Evolutionary conservation across 1,140 invertebrate genomes (phyloP).

Genomic region (Branchinecta lindahli): DNA sequence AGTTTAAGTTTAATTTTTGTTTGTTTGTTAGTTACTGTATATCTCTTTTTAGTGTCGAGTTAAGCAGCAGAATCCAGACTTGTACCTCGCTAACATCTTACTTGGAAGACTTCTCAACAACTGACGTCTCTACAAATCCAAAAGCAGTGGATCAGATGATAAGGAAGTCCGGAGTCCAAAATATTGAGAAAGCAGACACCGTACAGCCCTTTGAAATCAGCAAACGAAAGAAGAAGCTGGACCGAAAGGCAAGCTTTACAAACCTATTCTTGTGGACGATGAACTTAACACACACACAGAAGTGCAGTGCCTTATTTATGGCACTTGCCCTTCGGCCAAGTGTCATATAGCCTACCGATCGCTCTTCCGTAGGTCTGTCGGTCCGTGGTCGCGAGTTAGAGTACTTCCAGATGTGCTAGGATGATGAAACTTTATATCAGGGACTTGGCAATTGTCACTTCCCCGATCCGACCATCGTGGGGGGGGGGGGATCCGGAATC

Average conservation of each 20-base stretch:
- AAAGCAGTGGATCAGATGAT: not conserved
- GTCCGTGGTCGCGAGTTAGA: no score
- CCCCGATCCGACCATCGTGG: no score
- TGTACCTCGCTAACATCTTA: not conserved
- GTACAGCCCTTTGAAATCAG: constrained; percentile 1
- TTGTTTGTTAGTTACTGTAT: no score
- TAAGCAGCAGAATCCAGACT: not conserved
- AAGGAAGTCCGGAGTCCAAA: not conserved
- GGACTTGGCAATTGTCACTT: not conserved
- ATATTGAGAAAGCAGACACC: not conserved
- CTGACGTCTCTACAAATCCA: not conserved
- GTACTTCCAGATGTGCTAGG: no score
- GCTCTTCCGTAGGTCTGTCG: no score
- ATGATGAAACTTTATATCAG: not conserved
- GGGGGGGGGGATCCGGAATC: no score
- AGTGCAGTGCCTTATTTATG: not conserved
- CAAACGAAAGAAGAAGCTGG: not conserved
- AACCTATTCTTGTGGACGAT: not conserved
- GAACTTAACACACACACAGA: not conserved
- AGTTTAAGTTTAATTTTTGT: no score
- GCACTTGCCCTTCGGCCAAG: not conserved
- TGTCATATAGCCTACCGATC: not conserved
- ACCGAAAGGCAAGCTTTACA: not conserved
- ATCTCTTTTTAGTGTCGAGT: not conserved
- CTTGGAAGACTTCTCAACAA: not conserved